Conservation (phyloP, 2,797 vertebrate species). For the Urophycis tenuis region DNA sequence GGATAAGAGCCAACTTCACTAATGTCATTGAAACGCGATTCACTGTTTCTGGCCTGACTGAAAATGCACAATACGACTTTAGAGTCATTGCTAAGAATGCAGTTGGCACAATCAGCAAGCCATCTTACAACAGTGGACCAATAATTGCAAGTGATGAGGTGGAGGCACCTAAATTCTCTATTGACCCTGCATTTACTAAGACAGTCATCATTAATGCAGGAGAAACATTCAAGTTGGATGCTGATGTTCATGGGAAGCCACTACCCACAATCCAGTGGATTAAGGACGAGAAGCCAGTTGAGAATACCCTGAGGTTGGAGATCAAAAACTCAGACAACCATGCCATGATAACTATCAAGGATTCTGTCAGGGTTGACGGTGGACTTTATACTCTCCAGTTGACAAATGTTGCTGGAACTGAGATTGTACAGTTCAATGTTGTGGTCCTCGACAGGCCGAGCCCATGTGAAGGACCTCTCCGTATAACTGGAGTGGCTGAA, state of each 20-base stretch:
- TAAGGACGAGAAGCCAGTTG: slow-evolving; percentile 85
- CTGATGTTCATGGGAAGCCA: slow-evolving; percentile 90
- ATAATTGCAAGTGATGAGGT: slow-evolving; percentile 90
- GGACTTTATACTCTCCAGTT: slow-evolving; percentile 86
- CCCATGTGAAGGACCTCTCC: slow-evolving; percentile 83
- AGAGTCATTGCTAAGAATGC: slow-evolving; percentile 98
- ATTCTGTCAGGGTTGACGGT: slow-evolving; percentile 85
- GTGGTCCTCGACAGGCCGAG: slow-evolving; percentile 90
- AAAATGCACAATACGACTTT: slow-evolving; percentile 95
- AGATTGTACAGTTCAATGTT: slow-evolving; percentile 83
- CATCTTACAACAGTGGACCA: slow-evolving; percentile 94
- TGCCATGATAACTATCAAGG: slow-evolving; percentile 87
- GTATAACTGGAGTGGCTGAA: slow-evolving; percentile 84
- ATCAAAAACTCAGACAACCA: slow-evolving; percentile 89
- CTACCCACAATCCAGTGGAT: slow-evolving; percentile 89
- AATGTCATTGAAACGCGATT: slow-evolving; percentile 97
- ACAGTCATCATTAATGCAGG: slow-evolving; percentile 86
- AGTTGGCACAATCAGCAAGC: slow-evolving; percentile 88
- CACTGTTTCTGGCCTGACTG: slow-evolving; percentile 86
- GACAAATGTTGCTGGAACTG: slow-evolving; percentile 86
- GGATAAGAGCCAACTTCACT: slow-evolving; percentile 96
- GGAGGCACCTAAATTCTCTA: slow-evolving; percentile 90
- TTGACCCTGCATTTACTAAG: slow-evolving; percentile 93
- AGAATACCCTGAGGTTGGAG: slow-evolving; percentile 85
- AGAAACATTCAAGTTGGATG: slow-evolving; percentile 91